Base-by-base conservation (phyloP, 2,888 invertebrate genomes). In the Pandemis heparana region DNA sequence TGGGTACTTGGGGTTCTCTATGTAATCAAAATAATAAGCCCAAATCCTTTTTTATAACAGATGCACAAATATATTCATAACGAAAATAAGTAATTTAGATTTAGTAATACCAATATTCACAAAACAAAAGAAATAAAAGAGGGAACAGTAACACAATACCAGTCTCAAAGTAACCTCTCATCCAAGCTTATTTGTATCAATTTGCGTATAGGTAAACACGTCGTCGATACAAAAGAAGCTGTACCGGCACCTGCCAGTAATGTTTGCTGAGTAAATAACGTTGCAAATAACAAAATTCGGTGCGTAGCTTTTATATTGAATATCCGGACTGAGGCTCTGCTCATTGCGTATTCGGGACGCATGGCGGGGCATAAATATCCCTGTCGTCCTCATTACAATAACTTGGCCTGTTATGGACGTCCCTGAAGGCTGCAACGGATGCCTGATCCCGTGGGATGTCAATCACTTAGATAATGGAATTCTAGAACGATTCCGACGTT, bases 311-410 rank as follows among this genome's bases (percentile, higher is more conserved):
- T 80, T 78, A 82, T 87, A 87, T 87, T 86, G 84, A 86, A 87
- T 86, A 87, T 81, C 82, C 80, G 83, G 77, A 77, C 77, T 67
- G 65, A 76, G 75, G 75, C 72, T 72, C 76, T 77, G 64, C 78
- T 92, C 91, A 92, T 93, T 92, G 83, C 75, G 85, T 92, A 94
- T 94, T 92, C 94, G 83, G 89, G 86, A 82, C 85, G 92, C 92
- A 86, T 91, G 90, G 86, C 78, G 77, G 77, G 89, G 91, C 94
- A 93, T 93, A 94, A 94, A 93, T 94, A 94, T 93, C 92, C 89
- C 88, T 90, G 91, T 91, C 92, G 89, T 84, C 80, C 92, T 92
- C 92, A 92, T 93, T 93, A 93, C 91, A 91, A 92, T 92, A 89
- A 91, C 87, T 91, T 89, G 81, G 87, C 87, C 83, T 81, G 80